Base-by-base conservation (phyloP, 2,797 vertebrate genomes). In the Coracias cyanogaster region DNA sequence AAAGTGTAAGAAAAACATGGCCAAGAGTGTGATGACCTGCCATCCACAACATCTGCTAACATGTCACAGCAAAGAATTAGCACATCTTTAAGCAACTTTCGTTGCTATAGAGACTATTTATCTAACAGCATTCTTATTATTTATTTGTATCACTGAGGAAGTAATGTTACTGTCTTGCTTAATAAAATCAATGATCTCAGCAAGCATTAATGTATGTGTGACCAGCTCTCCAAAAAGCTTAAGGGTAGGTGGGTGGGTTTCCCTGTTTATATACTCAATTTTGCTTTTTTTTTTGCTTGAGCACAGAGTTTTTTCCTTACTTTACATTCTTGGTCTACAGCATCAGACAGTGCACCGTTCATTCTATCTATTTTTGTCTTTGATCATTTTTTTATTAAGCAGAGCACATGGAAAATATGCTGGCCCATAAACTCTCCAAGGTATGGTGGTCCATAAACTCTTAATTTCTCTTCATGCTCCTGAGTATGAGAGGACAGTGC, bases 71-170 rank as follows among this genome's bases (percentile, higher is more conserved):
- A 81, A 87, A 74, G 33, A 89, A 82, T 41, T 61, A 66, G 71
- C 35, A 83, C 89, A 89, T 69, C 79, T 92, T 96, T 65, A 86
- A 62, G 52, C 67, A 94, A 89, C 64, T 85, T 69, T 29, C 31
- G 67, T 92, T 94, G 78, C 86, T 83, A 67, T 17, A 85, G 90
- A 81, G 88, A 94, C 86, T 82, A 26, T 73, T 93, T 94, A 45
- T 82, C 46, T 69, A 90, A 90, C 43, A 77, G n/a, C 16, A 51
- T 17, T 78, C 6, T 58, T 61, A 21, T 70, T 96, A 87, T 74
- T 94, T 88, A 65, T 45, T 82, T 67, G 26, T 77, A 41, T 87
- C 66, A 79, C 69, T 3, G 60, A 85, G 37, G 65, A 82, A 94
- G 13, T 45, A 84, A 74, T 69, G 55, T 41, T 84, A 61, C 43